Evolutionary conservation across 2,797 vertebrate genomes (phyloP), one percentile per base, ranked within the genome.

Genomic region (Poeciliopsis infans): DNA sequence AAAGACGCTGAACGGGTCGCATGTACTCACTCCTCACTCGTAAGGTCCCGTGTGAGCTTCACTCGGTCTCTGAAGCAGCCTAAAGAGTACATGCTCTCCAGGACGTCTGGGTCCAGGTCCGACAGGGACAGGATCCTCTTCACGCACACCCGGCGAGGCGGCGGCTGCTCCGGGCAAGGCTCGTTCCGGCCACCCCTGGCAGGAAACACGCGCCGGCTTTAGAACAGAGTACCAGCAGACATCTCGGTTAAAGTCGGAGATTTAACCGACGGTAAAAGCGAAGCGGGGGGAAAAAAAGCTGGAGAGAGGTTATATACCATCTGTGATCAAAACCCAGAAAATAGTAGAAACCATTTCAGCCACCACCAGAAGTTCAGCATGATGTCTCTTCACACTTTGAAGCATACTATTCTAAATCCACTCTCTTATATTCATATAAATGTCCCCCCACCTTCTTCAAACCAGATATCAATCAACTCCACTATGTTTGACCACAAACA

Each of bases 11-110:
- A 64, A 79, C 46, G 79, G 77, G 47, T 71, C 74, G n/a, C 69
- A 57, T 89, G 84, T 89, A 95, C 97, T 96, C 94, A 98, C 97
- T 97, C 97, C 77, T 97, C 97, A 83, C 95, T 97, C 87, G 97
- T 96, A 86, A 98, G 95, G 91, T 98, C 97, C 57, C 95, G 94
- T 55, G 96, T 97, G 85, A 98, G 96, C 80, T 97, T 96, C 81
- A 93, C 95, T 2, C 96, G 96, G 91, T 98, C 97, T 80, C 97
- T 95, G 94, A 98, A 98, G 92, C 97, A 98, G 75, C 97, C 97
- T 76, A 98, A 91, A 0, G 97, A 98, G 74, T 97, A 95, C 97
- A 98, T 98, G 93, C 97, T 97, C 74, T 98, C 97, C 87, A 98
- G 94, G 49, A 98, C 97, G 0, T 98, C 97, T 0, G 97, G 97